A percentile compares a stretch with the other conserved stretches of the same genome.
Evolutionary conservation across 2,113 vertebrate genomes (phyloP).

Genomic region (Puntigrus tetrazona): DNA sequence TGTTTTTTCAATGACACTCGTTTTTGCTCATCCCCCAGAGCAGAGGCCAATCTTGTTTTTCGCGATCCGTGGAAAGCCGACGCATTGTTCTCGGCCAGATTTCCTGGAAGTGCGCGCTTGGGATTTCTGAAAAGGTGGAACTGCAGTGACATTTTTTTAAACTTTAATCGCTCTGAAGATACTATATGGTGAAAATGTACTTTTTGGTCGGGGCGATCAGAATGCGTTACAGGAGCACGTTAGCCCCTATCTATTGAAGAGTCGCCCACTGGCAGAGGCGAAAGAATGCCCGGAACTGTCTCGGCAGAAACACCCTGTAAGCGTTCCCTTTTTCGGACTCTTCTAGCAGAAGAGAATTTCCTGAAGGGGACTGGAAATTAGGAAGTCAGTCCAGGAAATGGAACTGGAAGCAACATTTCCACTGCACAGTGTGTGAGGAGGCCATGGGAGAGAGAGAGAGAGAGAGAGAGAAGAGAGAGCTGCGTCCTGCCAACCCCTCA

Average conservation of each 20-base stretch:
- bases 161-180: no score
- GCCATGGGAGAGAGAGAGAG: constrained; percentile 61
- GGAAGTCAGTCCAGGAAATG: constrained; percentile 48
- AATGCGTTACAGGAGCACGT: no score
- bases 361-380: constrained; percentile 50
- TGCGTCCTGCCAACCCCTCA: constrained; percentile 66
- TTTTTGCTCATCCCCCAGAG: background rate
- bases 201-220: no score
- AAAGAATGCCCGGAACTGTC: background rate
- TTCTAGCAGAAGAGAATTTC: constrained; percentile 43
- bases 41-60: background rate
- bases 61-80: background rate
- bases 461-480: no score
- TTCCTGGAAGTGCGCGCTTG: background rate
- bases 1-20: background rate
- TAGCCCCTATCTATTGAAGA: no score
- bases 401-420: constrained; percentile 55
- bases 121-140: background rate
- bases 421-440: constrained; percentile 57
- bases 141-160: no score
- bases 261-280: background rate
- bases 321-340: constrained; percentile 8
- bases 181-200: background rate
- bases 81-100: background rate
- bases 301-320: background rate